A percentile compares a stretch with the other conserved stretches of the same genome.
Evolutionary conservation across 2,888 invertebrate genomes (phyloP).

Genomic region (Vesta saturnalis): DNA sequence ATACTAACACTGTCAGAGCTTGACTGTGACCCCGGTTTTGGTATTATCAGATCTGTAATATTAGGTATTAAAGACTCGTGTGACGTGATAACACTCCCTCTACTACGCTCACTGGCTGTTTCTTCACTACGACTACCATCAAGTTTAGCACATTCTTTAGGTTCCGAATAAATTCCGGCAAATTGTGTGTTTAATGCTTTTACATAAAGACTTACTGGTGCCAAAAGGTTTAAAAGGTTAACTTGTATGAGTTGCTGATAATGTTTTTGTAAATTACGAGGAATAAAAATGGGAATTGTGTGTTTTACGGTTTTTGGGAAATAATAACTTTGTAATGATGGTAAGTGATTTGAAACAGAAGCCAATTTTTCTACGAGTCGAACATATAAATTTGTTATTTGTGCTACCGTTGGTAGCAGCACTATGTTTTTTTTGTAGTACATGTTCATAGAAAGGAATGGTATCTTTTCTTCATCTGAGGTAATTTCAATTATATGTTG

Average conservation of each 20-base stretch:
- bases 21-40: no score
- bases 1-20: no score
- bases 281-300: conserved; percentile 51
- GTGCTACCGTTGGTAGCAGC: conserved; percentile 69
- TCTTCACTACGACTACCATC: background rate
- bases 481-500: conserved; percentile 69
- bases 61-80: no score
- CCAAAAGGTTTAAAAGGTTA: conserved; percentile 33
- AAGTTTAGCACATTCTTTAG: background rate
- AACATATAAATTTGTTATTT: conserved; percentile 68
- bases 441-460: conserved; percentile 70
- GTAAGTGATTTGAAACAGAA: background rate
- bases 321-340: conserved; percentile 27
- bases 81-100: no score
- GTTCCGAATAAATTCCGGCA: conserved; percentile 43
- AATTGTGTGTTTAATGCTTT: conserved; percentile 34
- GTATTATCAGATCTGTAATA: no score
- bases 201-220: conserved; percentile 35
- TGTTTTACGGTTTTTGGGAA: conserved; percentile 45
- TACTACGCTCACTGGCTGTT: no score
- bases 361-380: conserved; percentile 62
- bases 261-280: conserved; percentile 48
- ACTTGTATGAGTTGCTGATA: conserved; percentile 25
- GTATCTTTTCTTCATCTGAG: conserved; percentile 65
- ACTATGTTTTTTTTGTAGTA: conserved; percentile 66